Percentiles rank a stretch among this genome's conserved stretches.
Evolutionary conservation across 2,888 invertebrate genomes (phyloP).

Genomic region (Branchellion lobata): DNA sequence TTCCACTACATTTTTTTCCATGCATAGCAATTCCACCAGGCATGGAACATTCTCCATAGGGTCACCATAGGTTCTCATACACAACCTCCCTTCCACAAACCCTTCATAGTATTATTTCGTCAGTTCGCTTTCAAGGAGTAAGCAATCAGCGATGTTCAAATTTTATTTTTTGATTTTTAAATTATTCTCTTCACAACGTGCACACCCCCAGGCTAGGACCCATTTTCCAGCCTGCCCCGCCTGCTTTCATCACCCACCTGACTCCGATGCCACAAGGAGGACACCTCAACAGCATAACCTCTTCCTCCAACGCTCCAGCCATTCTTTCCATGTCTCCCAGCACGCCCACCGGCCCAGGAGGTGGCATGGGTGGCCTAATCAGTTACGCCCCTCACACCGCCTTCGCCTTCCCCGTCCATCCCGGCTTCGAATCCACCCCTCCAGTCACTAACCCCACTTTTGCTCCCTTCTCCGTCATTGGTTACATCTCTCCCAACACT

Average conservation of each 20-base stretch:
- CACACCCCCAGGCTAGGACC: constrained; percentile 20
- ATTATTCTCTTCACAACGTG: no score
- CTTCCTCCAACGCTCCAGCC: not conserved
- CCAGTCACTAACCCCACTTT: constrained; percentile 20
- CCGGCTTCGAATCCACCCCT: constrained; percentile 33
- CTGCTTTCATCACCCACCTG: constrained; percentile 39
- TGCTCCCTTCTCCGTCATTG: constrained; percentile 39
- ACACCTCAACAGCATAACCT: constrained; percentile 1
- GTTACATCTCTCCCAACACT: constrained; percentile 36
- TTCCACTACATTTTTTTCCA: no score
- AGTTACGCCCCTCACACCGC: constrained; percentile 37
- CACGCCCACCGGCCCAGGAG: constrained; percentile 23
- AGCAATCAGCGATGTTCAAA: no score
- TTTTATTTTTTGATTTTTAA: no score
- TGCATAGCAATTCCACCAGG: no score
- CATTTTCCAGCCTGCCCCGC: constrained; percentile 36
- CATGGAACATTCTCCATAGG: no score
- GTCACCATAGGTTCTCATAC: no score
- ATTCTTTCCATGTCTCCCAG: constrained; percentile 28
- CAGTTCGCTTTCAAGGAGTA: no score
- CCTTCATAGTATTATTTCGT: no score
- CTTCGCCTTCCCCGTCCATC: constrained; percentile 39
- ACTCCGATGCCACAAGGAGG: constrained; percentile 13
- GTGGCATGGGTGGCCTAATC: constrained; percentile 20
- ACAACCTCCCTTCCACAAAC: no score